Base-by-base conservation (phyloP, 37 sponge, comb jelly and placozoan genomes). In the Beroe forskalii region DNA sequence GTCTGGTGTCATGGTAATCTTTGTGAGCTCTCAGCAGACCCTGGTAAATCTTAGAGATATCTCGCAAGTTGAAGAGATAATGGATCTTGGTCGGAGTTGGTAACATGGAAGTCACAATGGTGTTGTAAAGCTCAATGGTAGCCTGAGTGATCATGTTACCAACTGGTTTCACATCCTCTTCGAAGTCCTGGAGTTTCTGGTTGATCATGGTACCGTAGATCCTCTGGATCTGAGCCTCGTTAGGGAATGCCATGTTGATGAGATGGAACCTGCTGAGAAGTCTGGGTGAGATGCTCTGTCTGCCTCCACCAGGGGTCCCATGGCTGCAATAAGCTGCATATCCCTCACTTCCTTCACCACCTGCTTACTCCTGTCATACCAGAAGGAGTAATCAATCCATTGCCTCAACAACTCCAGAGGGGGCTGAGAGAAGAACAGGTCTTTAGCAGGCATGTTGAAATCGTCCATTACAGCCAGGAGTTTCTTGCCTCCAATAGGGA, bases 271-370 rank as follows among this genome's bases (percentile, higher is more conserved):
- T 76, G 89, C 96, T 95, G 91, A 94, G 96, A 0, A 98, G 93
- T n/a, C 97, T 90, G 3, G 93, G 90, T 0, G 99, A 96, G 80
- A 98, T 98, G 76, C 92, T 92, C 90, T 91, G 94, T 61, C 99
- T 90, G n/a, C 99, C 99, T 12, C 99, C 99, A 37, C 99, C 99
- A 61, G 99, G 12, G 99, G 99, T 40, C 99, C 99, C 99, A 98
- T 98, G 28, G 99, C 95, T 0, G 99, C 97, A 63, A 98, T 89
- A 55, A 98, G 90, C 72, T 92, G 94, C 99, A 98, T 98, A 67
- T 91, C 95, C 95, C 94, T 94, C 61, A 97, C 92, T 25, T 96
- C 92, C 61, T 98, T 98, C 60, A 90, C 89, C 24, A 90, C 92
- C 91, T 98, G 99, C 60, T 95, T 96, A 43, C 40, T 92, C 44